Evolutionary conservation across 2,888 invertebrate genomes (phyloP).

Genomic region (Catocala fraxini): DNA sequence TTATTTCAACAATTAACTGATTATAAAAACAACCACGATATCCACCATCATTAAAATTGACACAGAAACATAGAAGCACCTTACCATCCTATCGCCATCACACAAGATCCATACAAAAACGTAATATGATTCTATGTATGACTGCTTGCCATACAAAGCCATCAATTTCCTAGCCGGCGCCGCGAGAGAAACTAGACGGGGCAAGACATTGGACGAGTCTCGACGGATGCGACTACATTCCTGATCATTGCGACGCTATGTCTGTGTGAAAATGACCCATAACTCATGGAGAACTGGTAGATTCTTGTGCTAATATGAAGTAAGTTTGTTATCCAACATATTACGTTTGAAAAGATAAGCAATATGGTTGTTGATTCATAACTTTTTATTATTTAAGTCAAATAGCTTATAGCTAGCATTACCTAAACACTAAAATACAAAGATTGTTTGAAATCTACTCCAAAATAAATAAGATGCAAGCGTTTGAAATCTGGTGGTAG

Average conservation of each 20-base stretch:
- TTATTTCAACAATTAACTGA: too few species aligned
- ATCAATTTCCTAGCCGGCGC: slow-evolving; percentile 51
- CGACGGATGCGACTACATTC: slow-evolving; percentile 46
- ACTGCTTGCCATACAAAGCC: slow-evolving; percentile 35
- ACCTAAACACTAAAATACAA: too few species aligned
- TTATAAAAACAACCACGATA: neutral
- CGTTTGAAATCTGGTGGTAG: too few species aligned
- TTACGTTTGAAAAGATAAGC: too few species aligned
- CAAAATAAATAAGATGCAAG: too few species aligned
- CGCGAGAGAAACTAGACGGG: slow-evolving; percentile 46
- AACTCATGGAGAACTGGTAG: neutral
- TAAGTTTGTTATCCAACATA: too few species aligned
- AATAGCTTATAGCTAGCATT: too few species aligned
- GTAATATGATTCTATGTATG: neutral
- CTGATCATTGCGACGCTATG: slow-evolving; percentile 16
- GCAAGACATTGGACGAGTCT: slow-evolving; percentile 28
- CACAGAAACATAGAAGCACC: neutral
- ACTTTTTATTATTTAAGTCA: too few species aligned
- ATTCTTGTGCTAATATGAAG: too few species aligned
- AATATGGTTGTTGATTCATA: too few species aligned
- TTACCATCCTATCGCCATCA: neutral
- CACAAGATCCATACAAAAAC: neutral
- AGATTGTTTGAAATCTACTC: too few species aligned
- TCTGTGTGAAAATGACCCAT: slow-evolving; percentile 14
- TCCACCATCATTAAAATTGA: neutral